Percentiles rank a stretch among this genome's conserved stretches.
phyloP scores from a whole-genome alignment of 1,140 invertebrate species.

The Caenorhabditis brenneri region DNA sequence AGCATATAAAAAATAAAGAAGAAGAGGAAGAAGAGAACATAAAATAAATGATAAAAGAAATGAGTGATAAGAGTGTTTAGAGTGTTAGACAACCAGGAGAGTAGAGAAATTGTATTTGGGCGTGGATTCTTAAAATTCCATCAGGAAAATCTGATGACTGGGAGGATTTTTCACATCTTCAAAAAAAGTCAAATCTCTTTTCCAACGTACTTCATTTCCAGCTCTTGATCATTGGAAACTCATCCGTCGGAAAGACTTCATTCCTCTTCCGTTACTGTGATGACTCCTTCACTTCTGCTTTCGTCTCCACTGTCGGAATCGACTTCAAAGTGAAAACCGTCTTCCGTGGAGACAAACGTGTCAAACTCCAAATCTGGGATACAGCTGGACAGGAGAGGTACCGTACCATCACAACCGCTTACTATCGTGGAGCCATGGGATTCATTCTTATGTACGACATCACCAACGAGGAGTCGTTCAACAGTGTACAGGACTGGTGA shows the following conservation, averaged over 20 bases:
- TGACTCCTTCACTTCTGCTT: slow-evolving; percentile 98
- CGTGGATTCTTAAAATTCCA: no score
- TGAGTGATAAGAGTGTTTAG: background rate
- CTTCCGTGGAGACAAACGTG: slow-evolving; percentile 91
- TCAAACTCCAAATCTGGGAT: slow-evolving; percentile 95
- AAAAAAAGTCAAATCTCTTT: background rate
- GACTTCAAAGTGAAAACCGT: slow-evolving; percentile 99
- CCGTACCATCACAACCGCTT: slow-evolving; percentile 98
- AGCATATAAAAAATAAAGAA: background rate
- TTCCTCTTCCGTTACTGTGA: slow-evolving; percentile 99
- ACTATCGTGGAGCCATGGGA: slow-evolving; percentile 99
- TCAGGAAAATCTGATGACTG: no score
- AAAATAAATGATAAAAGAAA: background rate
- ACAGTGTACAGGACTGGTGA: slow-evolving; percentile 98
- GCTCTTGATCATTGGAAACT: slow-evolving; percentile 97
- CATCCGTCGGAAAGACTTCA: slow-evolving; percentile 97
- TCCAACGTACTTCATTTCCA: slow-evolving; percentile 75
- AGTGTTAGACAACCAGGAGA: background rate
- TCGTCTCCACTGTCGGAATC: slow-evolving; percentile 98
- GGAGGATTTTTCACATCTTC: no score
- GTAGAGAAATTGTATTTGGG: no score
- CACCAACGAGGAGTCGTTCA: slow-evolving; percentile 99
- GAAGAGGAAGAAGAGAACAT: background rate
- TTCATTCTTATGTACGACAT: slow-evolving; percentile 99
- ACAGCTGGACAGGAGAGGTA: slow-evolving; percentile 99